A percentile compares a stretch with the other conserved stretches of the same genome.
These are phyloP conservation scores for Pyrrhia umbra DNA, from an alignment of 2,888 invertebrate species.

Conservation along the genomic window DNA sequence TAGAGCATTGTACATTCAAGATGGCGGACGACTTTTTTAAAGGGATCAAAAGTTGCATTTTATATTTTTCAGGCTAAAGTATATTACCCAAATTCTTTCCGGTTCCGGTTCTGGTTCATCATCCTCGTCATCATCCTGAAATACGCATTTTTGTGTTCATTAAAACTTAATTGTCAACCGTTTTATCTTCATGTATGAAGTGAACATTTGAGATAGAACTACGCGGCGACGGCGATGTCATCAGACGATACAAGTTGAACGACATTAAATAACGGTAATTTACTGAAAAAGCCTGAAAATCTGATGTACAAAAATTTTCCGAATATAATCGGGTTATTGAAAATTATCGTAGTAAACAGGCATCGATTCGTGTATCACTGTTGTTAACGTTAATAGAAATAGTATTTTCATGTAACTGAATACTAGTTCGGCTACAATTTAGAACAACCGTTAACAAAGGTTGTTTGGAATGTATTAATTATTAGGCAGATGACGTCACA, in stretches of 20 bases:
- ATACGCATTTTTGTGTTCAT: constrained; percentile 33
- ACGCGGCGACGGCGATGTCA: background rate
- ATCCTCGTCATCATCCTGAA: constrained; percentile 84
- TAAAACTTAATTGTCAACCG: constrained; percentile 7
- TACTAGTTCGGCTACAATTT: background rate
- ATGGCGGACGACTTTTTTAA: background rate
- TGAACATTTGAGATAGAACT: background rate
- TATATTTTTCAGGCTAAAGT: background rate
- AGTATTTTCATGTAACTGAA: no score
- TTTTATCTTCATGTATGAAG: background rate
- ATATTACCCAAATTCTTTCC: constrained; percentile 82
- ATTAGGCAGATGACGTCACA: background rate
- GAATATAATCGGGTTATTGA: background rate
- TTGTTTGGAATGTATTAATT: background rate
- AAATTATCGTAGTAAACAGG: no score
- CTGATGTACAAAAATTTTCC: background rate
- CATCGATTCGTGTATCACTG: no score
- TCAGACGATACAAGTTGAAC: background rate
- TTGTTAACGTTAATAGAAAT: no score
- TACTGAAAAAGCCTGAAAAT: constrained; percentile 2
- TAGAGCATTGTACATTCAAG: background rate
- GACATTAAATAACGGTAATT: background rate
- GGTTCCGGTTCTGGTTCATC: constrained; percentile 81
- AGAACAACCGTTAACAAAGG: background rate
- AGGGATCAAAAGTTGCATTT: background rate